A percentile compares a stretch with the other conserved stretches of the same genome.
Conservation (phyloP, 2,113 vertebrate genomes). For the Callithrix jacchus region DNA sequence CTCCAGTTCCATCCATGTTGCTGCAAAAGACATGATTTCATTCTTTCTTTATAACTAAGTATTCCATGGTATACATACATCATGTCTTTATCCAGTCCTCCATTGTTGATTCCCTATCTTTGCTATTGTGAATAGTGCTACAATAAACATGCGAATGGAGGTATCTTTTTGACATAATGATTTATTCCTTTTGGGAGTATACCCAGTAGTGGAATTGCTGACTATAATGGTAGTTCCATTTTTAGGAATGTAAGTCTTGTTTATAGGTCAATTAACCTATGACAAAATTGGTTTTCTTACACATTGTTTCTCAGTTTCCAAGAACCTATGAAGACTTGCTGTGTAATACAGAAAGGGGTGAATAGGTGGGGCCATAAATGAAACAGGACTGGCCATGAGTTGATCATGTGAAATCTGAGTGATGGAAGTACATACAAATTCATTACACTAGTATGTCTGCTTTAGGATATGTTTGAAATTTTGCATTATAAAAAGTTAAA, state of each 20-base stretch:
- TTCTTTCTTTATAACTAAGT: too few species aligned
- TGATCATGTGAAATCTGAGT: not conserved
- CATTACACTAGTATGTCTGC: not conserved
- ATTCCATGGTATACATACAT: too few species aligned
- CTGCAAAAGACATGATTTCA: too few species aligned
- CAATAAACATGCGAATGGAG: too few species aligned
- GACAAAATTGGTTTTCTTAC: not conserved
- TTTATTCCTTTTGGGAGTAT: too few species aligned
- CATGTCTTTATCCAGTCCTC: too few species aligned
- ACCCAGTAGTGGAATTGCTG: too few species aligned
- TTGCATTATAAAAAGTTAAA: slow-evolving; percentile 6
- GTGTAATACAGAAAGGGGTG: not conserved
- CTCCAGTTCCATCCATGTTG: too few species aligned
- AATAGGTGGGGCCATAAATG: not conserved
- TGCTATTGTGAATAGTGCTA: too few species aligned
- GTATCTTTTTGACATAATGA: too few species aligned
- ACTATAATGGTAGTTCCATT: too few species aligned
- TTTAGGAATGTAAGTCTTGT: not conserved
- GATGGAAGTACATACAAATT: not conserved
- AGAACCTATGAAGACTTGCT: not conserved
- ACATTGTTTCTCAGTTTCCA: not conserved
- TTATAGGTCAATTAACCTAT: not conserved
- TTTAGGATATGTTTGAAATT: not conserved
- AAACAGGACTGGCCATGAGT: not conserved
- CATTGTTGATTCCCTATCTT: too few species aligned